Conservation (phyloP, 2,797 vertebrate genomes). For the Dryobates pubescens region DNA sequence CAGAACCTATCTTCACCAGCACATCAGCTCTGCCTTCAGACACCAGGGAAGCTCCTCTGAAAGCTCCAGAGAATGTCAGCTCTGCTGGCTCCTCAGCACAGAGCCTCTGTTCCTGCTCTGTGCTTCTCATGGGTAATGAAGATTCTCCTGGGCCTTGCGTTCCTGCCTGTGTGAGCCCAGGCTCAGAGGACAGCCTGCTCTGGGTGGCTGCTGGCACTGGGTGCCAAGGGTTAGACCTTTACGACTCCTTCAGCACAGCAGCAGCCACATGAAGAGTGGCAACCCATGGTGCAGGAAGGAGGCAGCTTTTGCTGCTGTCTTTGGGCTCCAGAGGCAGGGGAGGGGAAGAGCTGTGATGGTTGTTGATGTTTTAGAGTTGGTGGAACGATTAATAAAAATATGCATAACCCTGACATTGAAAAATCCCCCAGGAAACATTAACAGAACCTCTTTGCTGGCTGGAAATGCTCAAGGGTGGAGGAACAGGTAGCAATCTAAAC, state of each 20-base stretch:
- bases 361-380: too few species aligned
- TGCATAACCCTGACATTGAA: too few species aligned
- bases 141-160: background rate
- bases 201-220: background rate
- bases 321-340: background rate
- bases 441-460: too few species aligned
- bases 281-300: background rate
- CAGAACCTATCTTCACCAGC: background rate
- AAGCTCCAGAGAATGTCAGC: background rate
- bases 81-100: background rate
- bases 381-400: too few species aligned
- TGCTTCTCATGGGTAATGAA: background rate
- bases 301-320: background rate
- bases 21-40: background rate
- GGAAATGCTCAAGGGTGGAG: too few species aligned
- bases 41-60: background rate
- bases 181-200: background rate
- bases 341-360: background rate
- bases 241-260: background rate
- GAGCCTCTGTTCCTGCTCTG: background rate
- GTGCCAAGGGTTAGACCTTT: background rate
- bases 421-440: too few species aligned
- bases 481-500: too few species aligned
- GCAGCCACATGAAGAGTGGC: background rate
- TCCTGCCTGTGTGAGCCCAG: background rate